Evolutionary conservation across 35 echinoderm and acorn worm species (phyloP).

Genomic region (Heliocidaris tuberculata): DNA sequence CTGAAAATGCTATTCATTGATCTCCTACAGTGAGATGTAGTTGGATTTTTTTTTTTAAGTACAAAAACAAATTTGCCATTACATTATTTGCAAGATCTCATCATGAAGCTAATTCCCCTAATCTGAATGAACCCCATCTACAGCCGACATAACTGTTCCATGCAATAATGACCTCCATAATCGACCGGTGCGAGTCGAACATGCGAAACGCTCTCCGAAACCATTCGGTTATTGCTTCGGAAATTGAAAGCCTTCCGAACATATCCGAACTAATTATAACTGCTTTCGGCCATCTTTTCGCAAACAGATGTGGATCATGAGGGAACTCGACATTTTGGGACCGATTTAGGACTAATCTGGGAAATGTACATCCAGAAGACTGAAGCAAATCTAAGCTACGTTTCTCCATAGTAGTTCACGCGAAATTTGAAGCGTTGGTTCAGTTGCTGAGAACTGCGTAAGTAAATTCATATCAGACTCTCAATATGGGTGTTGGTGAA

Average conservation of each 20-base stretch:
- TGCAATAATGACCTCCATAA: background rate
- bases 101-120: background rate
- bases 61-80: background rate
- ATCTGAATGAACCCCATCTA: slow-evolving; percentile 25
- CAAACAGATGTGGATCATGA: slow-evolving; percentile 48
- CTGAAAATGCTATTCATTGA: too few species aligned
- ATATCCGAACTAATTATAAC: slow-evolving; percentile 25
- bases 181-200: slow-evolving; percentile 17
- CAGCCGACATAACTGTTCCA: background rate
- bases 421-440: slow-evolving; percentile 24
- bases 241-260: slow-evolving; percentile 24
- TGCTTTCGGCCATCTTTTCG: slow-evolving; percentile 40
- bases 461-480: slow-evolving; percentile 45
- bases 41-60: too few species aligned
- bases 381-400: slow-evolving; percentile 39
- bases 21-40: too few species aligned
- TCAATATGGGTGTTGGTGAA: slow-evolving; percentile 51
- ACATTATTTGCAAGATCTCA: background rate
- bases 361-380: slow-evolving; percentile 59
- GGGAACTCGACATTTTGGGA: slow-evolving; percentile 26
- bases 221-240: background rate
- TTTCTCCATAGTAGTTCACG: slow-evolving; percentile 31
- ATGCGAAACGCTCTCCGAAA: background rate
- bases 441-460: slow-evolving; percentile 36
- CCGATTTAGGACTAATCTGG: slow-evolving; percentile 51